These are phyloP conservation scores for Erebia palarica DNA, from an alignment of 2,888 invertebrate species.

Conservation along the genomic window DNA sequence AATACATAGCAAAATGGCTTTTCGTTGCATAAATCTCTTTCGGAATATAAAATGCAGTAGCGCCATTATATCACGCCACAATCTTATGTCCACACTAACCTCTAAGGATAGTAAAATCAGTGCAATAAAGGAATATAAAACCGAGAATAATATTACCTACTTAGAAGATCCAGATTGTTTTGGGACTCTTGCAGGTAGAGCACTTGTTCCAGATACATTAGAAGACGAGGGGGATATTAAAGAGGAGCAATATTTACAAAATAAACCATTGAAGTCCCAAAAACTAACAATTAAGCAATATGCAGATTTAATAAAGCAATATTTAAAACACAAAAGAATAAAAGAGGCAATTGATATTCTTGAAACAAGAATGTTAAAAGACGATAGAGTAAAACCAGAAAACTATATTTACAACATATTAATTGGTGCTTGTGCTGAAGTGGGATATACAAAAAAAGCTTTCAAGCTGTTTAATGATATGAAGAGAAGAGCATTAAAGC, in stretches of 20 bases:
- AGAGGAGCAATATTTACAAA: slow-evolving; percentile 83
- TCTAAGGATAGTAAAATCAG: slow-evolving; percentile 44
- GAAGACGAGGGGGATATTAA: slow-evolving; percentile 82
- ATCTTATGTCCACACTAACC: slow-evolving; percentile 47
- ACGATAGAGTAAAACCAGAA: slow-evolving; percentile 90
- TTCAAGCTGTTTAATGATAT: slow-evolving; percentile 92
- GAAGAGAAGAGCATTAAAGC: slow-evolving; percentile 87
- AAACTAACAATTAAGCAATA: slow-evolving; percentile 85
- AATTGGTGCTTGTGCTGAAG: slow-evolving; percentile 91
- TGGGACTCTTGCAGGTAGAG: slow-evolving; percentile 69
- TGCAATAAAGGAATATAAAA: slow-evolving; percentile 54
- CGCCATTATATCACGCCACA: slow-evolving; percentile 46
- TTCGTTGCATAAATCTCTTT: slow-evolving; percentile 53
- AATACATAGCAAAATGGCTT: slow-evolving; percentile 49
- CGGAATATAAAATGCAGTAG: slow-evolving; percentile 47
- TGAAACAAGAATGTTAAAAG: slow-evolving; percentile 88
- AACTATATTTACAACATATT: slow-evolving; percentile 91
- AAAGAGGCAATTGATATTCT: slow-evolving; percentile 90
- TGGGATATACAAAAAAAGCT: slow-evolving; percentile 93
- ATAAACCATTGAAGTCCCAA: slow-evolving; percentile 73
- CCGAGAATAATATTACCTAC: slow-evolving; percentile 59
- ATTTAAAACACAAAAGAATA: slow-evolving; percentile 84
- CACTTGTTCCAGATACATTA: slow-evolving; percentile 50
- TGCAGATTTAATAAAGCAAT: slow-evolving; percentile 86
- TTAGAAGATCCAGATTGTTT: slow-evolving; percentile 83